phyloP scores from a whole-genome alignment of 1,140 invertebrate genomes.

The Bombus waltoni region DNA sequence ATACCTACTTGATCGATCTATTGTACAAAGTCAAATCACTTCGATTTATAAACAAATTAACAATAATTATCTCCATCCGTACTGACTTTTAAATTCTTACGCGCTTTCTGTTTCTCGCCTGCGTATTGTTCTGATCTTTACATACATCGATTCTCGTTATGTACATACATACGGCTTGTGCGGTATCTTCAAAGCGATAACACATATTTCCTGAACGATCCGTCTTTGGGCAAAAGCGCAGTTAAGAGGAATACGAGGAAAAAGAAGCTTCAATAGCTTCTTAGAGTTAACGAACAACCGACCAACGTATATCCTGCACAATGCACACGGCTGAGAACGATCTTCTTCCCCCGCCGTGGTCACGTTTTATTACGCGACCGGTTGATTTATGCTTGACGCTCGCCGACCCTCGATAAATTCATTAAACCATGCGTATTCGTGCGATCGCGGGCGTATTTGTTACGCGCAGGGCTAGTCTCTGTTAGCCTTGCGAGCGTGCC shows the following conservation, averaged over 20 bases:
- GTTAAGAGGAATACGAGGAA: not conserved
- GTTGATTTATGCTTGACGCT: constrained; percentile 17
- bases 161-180: too few relatives aligned
- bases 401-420: constrained; percentile 61
- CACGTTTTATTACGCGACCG: not conserved
- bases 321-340: not conserved
- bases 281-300: not conserved
- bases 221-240: too few relatives aligned
- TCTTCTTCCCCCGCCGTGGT: not conserved
- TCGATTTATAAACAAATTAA: too few relatives aligned
- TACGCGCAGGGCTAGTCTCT: not conserved
- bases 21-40: too few relatives aligned
- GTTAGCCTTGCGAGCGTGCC: constrained; percentile 3
- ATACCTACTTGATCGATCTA: not conserved
- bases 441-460: constrained; percentile 49
- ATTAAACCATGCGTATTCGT: constrained; percentile 64
- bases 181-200: too few relatives aligned
- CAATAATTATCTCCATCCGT: not conserved
- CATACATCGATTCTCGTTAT: too few relatives aligned
- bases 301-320: not conserved
- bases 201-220: too few relatives aligned
- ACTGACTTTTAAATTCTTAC: not conserved
- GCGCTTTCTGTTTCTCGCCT: too few relatives aligned
- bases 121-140: too few relatives aligned
- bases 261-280: not conserved